Conservation (phyloP, 2,113 vertebrate species). For the Xiphophorus maculatus region DNA sequence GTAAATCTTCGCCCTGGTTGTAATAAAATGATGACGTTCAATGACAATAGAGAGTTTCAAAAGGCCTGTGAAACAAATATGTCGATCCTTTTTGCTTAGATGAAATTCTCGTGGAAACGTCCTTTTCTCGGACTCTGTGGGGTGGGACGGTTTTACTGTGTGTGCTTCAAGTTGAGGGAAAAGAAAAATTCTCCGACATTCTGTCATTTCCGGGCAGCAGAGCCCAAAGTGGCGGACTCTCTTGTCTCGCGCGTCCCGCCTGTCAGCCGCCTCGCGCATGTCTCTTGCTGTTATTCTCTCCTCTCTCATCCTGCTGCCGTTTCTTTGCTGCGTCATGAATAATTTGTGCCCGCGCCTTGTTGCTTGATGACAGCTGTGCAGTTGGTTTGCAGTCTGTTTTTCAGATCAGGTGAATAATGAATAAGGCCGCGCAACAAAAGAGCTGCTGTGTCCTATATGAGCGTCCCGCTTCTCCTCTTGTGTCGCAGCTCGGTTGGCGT, state of each 20-base stretch:
- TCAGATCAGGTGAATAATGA: conserved; percentile 84
- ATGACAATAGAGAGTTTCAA: too few relatives aligned
- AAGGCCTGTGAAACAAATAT: too few relatives aligned
- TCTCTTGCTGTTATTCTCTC: conserved; percentile 71
- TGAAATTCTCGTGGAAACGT: too few relatives aligned
- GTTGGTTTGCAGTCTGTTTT: conserved; percentile 80
- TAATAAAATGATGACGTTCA: too few relatives aligned
- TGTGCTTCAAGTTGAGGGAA: background rate
- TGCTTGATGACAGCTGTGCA: conserved; percentile 82
- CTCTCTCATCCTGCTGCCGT: conserved; percentile 63
- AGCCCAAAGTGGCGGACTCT: conserved; percentile 24
- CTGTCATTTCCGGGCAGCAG: background rate
- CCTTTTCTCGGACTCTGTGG: background rate
- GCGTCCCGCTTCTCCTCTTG: conserved; percentile 39
- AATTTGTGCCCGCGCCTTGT: conserved; percentile 78
- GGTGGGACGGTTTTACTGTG: background rate
- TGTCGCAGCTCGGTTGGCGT: conserved; percentile 30
- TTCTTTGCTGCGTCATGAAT: conserved; percentile 79
- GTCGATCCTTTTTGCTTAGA: too few relatives aligned
- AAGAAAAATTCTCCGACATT: too few relatives aligned
- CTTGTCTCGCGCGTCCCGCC: conserved; percentile 33
- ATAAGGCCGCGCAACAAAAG: conserved; percentile 81
- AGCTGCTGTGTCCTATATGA: conserved; percentile 65
- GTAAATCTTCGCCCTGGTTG: too few relatives aligned
- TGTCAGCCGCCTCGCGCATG: conserved; percentile 52